Base-by-base conservation (phyloP, 64 coral and sea anemone genomes). In the Stylophora pistillata region DNA sequence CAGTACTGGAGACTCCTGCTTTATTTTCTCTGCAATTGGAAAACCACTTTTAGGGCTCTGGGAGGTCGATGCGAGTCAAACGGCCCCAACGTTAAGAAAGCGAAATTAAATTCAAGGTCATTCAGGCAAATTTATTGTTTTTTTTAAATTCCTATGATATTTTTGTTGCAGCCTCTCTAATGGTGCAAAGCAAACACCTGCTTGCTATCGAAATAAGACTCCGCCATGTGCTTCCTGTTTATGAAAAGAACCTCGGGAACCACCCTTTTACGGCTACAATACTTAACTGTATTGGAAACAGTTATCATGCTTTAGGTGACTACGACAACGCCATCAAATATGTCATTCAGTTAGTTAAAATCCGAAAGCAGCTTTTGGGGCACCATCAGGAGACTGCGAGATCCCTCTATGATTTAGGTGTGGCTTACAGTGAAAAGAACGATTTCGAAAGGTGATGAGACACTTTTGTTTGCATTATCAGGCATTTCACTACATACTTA, bases 231-330 rank as follows among this genome's bases (percentile, higher is more conserved):
- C 71, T 88, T n/a, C 87, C 87, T n/a, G 58, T 66, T 16, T 88
- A 88, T 62, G 30, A 78, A 17, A 18, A 20, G 29, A 32, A 37
- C 29, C 29, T 88, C 37, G 74, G 74, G 9, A 57, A 88, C 13
- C 87, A 88, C 73, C 87, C 87, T 9, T 88, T 78, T 52, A 59
- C 71, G 21, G 87, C 74, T 17, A 88, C 74, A 63, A 76, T 32
- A 4, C 74, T 88, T 11, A 88, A 65, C 32, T 78, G 74, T 56
- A 68, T 88, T 27, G 87, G 73, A 0, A 78, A 88, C 26, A 78
- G 65, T 63, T 88, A 88, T 23, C 56, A 78, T 6, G 87, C 47
- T 3, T 47, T 65, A 1, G 87, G 74, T 15, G 87, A 88, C 2
- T 78, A 78, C 55, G 74, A 78, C 21, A 66, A 78, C 26, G 87